Evolutionary conservation across 2,888 invertebrate genomes (phyloP).

Genomic region (Tholera decimalis): DNA sequence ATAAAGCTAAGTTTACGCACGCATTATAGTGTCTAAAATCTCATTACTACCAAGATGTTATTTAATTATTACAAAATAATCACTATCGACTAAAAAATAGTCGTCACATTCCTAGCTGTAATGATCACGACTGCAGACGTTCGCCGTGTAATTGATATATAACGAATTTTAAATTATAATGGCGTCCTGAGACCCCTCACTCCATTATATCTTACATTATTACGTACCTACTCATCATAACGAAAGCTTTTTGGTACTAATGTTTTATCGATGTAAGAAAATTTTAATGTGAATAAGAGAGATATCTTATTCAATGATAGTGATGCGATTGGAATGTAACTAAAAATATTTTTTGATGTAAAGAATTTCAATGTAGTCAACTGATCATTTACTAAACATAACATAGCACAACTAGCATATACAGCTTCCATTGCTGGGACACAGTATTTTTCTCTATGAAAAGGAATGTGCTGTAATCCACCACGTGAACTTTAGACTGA

Average conservation of each 20-base stretch:
- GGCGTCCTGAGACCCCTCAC: slow-evolving; percentile 37
- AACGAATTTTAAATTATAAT: slow-evolving; percentile 63
- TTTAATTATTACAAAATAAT: background rate
- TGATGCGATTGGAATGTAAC: background rate
- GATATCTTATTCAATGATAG: background rate
- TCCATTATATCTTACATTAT: slow-evolving; percentile 44
- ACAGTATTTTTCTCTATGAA: too few species aligned
- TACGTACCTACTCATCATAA: slow-evolving; percentile 36
- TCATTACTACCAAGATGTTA: too few species aligned
- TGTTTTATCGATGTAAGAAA: slow-evolving; percentile 35
- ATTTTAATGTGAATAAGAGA: slow-evolving; percentile 5
- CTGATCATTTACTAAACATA: too few species aligned
- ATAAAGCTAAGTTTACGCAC: too few species aligned
- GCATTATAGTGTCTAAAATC: too few species aligned
- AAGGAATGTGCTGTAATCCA: too few species aligned
- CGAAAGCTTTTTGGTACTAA: slow-evolving; percentile 23
- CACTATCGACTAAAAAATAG: slow-evolving; percentile 32
- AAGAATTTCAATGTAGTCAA: too few species aligned
- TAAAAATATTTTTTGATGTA: too few species aligned
- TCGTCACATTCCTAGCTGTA: slow-evolving; percentile 46
- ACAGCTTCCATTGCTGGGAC: too few species aligned
- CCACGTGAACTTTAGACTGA: too few species aligned
- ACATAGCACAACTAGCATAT: too few species aligned
- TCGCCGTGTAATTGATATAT: slow-evolving; percentile 62
- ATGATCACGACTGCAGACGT: slow-evolving; percentile 59